Percentiles rank a stretch among this genome's conserved stretches.
Evolutionary conservation across 2,888 invertebrate genomes (phyloP).

Genomic region (Thalpophila matura): DNA sequence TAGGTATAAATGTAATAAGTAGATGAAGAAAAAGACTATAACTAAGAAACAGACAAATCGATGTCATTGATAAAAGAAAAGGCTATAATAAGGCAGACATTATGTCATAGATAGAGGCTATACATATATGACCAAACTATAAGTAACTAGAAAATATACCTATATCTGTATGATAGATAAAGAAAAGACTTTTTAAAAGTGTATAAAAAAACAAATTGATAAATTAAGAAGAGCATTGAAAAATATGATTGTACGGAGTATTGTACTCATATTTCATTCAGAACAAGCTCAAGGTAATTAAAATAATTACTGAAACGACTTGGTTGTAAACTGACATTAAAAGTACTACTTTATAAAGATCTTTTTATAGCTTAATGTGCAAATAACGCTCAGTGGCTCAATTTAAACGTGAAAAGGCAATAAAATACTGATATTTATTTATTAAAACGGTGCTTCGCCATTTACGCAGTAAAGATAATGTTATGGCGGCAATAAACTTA

Average conservation of each 20-base stretch:
- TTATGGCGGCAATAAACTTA: slow-evolving; percentile 49
- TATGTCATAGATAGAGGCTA: no score
- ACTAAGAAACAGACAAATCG: no score
- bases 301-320: slow-evolving; percentile 45
- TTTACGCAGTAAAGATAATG: slow-evolving; percentile 51
- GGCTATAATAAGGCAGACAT: no score
- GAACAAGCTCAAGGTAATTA: slow-evolving; percentile 39
- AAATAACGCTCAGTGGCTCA: slow-evolving; percentile 37
- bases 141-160: no score
- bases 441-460: slow-evolving; percentile 38
- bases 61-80: no score
- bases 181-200: background rate
- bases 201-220: no score
- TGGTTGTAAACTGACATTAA: slow-evolving; percentile 26
- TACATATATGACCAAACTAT: no score
- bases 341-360: slow-evolving; percentile 11
- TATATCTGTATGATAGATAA: no score
- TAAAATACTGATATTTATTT: slow-evolving; percentile 47
- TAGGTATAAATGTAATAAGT: no score
- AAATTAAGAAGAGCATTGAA: background rate
- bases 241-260: slow-evolving; percentile 11
- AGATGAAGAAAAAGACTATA: no score
- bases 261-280: slow-evolving; percentile 44
- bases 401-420: slow-evolving; percentile 41
- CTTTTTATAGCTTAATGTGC: slow-evolving; percentile 30